These are phyloP conservation scores for Sinosuthora webbiana DNA, from an alignment of 2,113 vertebrate species.

Conservation along the genomic window DNA sequence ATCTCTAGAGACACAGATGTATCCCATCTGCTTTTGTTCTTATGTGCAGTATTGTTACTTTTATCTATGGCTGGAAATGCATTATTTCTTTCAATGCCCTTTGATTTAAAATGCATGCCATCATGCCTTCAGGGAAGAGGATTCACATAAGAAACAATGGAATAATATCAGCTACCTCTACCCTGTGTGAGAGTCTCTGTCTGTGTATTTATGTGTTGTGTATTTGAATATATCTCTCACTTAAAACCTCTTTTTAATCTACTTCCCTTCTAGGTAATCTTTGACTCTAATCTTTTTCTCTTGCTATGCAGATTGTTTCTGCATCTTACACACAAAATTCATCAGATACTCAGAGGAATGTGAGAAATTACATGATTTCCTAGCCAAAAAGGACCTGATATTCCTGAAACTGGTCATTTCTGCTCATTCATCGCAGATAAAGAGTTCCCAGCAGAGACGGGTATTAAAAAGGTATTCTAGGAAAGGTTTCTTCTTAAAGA, in stretches of 20 bases:
- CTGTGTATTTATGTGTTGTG: not conserved
- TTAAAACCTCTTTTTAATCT: conserved; percentile 43
- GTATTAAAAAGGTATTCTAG: not conserved
- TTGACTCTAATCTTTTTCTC: conserved; percentile 2
- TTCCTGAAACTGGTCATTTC: not conserved
- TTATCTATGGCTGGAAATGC: not conserved
- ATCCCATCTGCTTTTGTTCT: conserved; percentile 21
- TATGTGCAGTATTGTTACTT: not conserved
- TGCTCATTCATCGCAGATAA: not conserved
- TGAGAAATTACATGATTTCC: not conserved
- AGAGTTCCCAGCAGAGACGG: not conserved
- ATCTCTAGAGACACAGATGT: not conserved
- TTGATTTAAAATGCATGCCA: not conserved
- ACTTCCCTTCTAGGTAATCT: conserved; percentile 4
- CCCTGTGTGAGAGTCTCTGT: not conserved
- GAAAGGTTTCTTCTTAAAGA: not conserved
- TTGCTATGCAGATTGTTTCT: not conserved
- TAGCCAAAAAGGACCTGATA: not conserved
- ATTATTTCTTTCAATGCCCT: not conserved
- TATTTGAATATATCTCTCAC: not conserved
- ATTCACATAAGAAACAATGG: not conserved
- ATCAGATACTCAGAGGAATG: not conserved
- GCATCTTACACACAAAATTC: not conserved
- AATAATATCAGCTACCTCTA: not conserved
- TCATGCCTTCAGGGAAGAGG: not conserved